Evolutionary conservation across 2,888 invertebrate species (phyloP).

Genomic region (Gnatocerus cornutus): DNA sequence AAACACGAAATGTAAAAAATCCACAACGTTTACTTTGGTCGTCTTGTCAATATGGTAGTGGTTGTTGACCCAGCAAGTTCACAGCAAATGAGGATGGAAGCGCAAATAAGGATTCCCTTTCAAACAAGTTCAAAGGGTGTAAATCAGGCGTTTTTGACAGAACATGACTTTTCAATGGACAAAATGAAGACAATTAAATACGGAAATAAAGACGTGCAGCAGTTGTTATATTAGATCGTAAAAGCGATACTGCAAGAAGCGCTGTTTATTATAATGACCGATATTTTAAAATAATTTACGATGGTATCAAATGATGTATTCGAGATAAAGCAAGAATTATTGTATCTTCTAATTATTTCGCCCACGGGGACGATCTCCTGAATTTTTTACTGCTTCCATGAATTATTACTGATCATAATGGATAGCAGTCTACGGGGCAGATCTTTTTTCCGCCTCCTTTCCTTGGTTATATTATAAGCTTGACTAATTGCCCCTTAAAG

Average conservation of each 20-base stretch:
- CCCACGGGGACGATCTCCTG: conserved; percentile 52
- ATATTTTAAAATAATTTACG: conserved; percentile 43
- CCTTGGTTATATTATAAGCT: conserved; percentile 21
- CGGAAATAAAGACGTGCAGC: conserved; percentile 18
- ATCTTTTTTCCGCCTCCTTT: conserved; percentile 17
- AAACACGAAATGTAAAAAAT: conserved; percentile 32
- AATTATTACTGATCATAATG: conserved; percentile 42
- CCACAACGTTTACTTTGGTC: conserved; percentile 18
- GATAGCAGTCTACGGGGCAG: conserved; percentile 31
- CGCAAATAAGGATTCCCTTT: conserved; percentile 31
- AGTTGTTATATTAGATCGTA: conserved; percentile 18
- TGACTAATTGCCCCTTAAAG: conserved; percentile 20
- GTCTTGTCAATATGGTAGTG: conserved; percentile 35
- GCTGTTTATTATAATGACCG: conserved; percentile 37
- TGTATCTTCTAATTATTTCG: conserved; percentile 56
- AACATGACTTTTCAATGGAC: not conserved
- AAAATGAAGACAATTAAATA: conserved; percentile 20
- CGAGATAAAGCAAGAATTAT: conserved; percentile 57
- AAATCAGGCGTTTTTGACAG: no score
- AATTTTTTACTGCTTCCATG: conserved; percentile 44
- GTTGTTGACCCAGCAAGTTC: conserved; percentile 33
- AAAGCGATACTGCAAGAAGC: conserved; percentile 16
- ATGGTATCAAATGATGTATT: conserved; percentile 51
- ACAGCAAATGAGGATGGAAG: conserved; percentile 30
- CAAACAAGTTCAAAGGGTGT: conserved; percentile 5